A percentile compares a stretch with the other conserved stretches of the same genome.
Evolutionary conservation across 2,888 invertebrate genomes (phyloP).

Genomic region (Agrochola macilenta): DNA sequence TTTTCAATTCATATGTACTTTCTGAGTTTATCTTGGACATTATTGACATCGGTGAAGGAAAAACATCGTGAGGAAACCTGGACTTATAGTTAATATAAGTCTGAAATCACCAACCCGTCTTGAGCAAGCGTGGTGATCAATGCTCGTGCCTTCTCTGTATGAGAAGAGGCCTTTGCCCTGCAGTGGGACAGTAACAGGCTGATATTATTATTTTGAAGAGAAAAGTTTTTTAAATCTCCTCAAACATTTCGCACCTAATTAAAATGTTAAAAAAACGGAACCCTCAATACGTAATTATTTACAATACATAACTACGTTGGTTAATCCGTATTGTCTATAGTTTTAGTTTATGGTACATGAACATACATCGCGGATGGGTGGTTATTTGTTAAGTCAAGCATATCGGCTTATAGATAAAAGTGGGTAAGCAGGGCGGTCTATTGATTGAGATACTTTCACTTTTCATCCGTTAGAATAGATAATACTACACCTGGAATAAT

Average conservation of each 20-base stretch:
- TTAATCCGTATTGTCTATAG: conserved; percentile 37
- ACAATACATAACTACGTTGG: background rate
- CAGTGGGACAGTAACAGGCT: too few species aligned
- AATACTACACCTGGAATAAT: background rate
- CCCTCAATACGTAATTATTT: background rate
- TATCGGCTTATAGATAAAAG: conserved; percentile 28
- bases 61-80: too few species aligned
- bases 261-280: conserved; percentile 29
- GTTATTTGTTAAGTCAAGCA: conserved; percentile 36
- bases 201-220: too few species aligned
- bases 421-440: conserved; percentile 20
- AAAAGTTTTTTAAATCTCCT: background rate
- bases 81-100: too few species aligned
- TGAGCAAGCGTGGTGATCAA: too few species aligned
- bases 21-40: too few species aligned
- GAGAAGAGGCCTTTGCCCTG: too few species aligned
- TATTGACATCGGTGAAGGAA: too few species aligned
- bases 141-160: too few species aligned
- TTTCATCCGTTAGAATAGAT: conserved; percentile 9
- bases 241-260: conserved; percentile 12
- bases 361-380: conserved; percentile 34
- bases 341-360: conserved; percentile 37
- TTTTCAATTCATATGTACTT: too few species aligned
- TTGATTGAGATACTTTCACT: conserved; percentile 17
- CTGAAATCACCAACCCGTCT: too few species aligned